Conservation (phyloP, 92 coral and sea anemone genomes). For the Zoanthus sansibaricus region DNA sequence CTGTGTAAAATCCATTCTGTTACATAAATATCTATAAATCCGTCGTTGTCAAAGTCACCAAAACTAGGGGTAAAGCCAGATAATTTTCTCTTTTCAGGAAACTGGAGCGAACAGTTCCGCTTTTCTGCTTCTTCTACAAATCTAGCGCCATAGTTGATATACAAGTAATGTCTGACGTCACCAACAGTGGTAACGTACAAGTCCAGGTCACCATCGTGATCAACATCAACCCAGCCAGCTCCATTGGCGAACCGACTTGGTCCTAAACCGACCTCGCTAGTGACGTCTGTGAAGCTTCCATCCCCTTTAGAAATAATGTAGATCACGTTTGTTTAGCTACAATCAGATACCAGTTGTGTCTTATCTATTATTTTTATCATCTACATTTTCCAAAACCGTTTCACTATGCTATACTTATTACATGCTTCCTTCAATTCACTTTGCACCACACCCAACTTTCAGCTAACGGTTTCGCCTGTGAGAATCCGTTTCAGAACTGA, state of each 20-base stretch:
- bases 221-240: slow-evolving; percentile 97
- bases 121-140: slow-evolving; percentile 84
- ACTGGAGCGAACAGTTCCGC: slow-evolving; percentile 88
- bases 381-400: no score
- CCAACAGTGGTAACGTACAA: slow-evolving; percentile 94
- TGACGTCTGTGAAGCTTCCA: slow-evolving; percentile 90
- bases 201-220: slow-evolving; percentile 95
- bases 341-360: no score
- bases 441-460: no score
- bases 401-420: no score
- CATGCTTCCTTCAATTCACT: no score
- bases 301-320: slow-evolving; percentile 61
- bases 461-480: no score
- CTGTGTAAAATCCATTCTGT: slow-evolving; percentile 92
- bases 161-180: slow-evolving; percentile 84
- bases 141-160: slow-evolving; percentile 81
- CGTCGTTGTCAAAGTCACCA: slow-evolving; percentile 94
- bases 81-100: slow-evolving; percentile 80
- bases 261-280: slow-evolving; percentile 77
- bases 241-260: slow-evolving; percentile 90
- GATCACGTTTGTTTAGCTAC: no score
- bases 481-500: no score
- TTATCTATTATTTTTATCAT: no score
- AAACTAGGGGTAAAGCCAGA: slow-evolving; percentile 95
- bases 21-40: slow-evolving; percentile 89